Conservation (phyloP, 2,797 vertebrate species). For the Neosilurus mollespiculum region DNA sequence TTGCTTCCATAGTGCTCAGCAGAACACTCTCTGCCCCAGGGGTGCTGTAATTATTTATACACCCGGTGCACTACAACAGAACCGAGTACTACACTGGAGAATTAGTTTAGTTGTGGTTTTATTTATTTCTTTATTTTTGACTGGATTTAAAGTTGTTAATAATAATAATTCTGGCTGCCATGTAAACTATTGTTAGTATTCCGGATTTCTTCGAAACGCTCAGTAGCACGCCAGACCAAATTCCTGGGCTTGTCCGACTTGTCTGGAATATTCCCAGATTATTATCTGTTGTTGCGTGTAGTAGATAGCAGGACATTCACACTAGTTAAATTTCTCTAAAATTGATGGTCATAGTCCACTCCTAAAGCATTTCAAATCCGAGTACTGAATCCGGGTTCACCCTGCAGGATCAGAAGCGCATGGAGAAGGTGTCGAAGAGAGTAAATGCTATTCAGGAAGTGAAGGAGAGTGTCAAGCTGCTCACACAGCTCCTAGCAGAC, state of each 20-base stretch:
- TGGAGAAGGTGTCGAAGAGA: constrained; percentile 96
- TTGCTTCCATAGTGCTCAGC: background rate
- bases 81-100: background rate
- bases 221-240: background rate
- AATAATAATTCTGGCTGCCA: background rate
- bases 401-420: constrained; percentile 92
- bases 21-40: background rate
- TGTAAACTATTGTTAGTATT: background rate
- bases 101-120: background rate
- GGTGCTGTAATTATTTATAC: background rate
- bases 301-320: background rate
- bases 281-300: background rate
- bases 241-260: background rate
- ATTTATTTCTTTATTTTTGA: background rate
- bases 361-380: background rate
- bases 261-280: background rate
- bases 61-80: background rate
- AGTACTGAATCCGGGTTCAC: background rate
- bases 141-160: background rate
- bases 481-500: constrained; percentile 89
- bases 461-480: constrained; percentile 90
- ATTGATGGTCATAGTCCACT: background rate
- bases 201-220: background rate
- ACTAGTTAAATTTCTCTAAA: background rate
- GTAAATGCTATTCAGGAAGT: constrained; percentile 95